Conservation (phyloP, 2,113 vertebrate species). For the Delphinus delphis region DNA sequence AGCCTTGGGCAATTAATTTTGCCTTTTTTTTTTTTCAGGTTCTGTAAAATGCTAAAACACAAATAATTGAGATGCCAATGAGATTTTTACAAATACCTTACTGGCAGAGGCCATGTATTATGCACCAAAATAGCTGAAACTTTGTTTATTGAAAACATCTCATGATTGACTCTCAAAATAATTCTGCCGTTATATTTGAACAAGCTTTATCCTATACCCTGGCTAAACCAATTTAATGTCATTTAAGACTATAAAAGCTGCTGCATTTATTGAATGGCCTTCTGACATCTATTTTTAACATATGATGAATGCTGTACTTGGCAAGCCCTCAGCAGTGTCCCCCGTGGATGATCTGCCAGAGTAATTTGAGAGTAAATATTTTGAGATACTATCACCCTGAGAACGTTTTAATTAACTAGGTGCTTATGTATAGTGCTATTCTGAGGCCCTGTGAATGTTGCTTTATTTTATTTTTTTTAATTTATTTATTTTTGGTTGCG, state of each 20-base stretch:
- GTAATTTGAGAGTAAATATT: slow-evolving; percentile 64
- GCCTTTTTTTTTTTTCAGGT: not conserved
- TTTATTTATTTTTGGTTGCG: too few species aligned
- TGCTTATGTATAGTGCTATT: slow-evolving; percentile 43
- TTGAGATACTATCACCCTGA: slow-evolving; percentile 51
- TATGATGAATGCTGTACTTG: slow-evolving; percentile 39
- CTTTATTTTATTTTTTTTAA: not conserved
- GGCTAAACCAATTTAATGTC: slow-evolving; percentile 37
- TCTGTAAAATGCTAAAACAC: slow-evolving; percentile 48
- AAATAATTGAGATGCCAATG: slow-evolving; percentile 7
- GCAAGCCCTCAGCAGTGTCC: slow-evolving; percentile 20
- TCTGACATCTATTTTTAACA: slow-evolving; percentile 69
- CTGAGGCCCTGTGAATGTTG: slow-evolving; percentile 38
- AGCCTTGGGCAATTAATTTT: slow-evolving; percentile 20
- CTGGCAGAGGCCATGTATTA: not conserved
- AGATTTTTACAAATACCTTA: slow-evolving; percentile 52
- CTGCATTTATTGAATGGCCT: slow-evolving; percentile 59
- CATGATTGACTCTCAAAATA: slow-evolving; percentile 45
- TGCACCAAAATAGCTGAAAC: slow-evolving; percentile 29
- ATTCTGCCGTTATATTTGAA: slow-evolving; percentile 59
- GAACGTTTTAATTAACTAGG: slow-evolving; percentile 63
- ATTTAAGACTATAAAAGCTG: slow-evolving; percentile 63
- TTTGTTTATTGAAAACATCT: slow-evolving; percentile 52
- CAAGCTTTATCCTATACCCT: slow-evolving; percentile 12
- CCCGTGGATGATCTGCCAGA: slow-evolving; percentile 33